Percentiles rank a stretch among this genome's conserved stretches.
phyloP scores from a whole-genome alignment of 2,113 vertebrate genomes.

The Phyllostomus discolor region DNA sequence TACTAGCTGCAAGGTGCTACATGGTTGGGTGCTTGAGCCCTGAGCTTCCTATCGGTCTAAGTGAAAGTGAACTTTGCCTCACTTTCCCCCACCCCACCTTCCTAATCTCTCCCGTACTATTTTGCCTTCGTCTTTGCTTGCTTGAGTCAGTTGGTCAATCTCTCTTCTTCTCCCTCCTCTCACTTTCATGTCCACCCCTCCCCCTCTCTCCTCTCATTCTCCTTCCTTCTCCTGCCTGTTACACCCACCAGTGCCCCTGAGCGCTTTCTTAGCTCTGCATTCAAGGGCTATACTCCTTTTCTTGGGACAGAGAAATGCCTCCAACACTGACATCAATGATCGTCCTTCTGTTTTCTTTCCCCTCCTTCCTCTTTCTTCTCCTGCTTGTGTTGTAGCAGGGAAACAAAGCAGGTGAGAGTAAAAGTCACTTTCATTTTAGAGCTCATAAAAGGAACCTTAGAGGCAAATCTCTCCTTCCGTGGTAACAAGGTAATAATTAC shows the following conservation, averaged over 20 bases:
- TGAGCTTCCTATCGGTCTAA: neutral
- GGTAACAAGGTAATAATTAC: conserved; percentile 59
- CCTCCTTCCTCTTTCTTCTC: neutral
- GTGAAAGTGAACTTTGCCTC: neutral
- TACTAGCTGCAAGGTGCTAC: neutral
- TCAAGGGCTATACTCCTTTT: neutral
- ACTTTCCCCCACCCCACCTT: no score
- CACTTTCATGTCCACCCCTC: neutral
- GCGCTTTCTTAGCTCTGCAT: neutral
- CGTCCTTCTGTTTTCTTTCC: neutral
- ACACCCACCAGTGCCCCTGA: neutral
- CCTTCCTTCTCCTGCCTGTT: neutral
- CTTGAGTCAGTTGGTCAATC: neutral
- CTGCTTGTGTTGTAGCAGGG: neutral
- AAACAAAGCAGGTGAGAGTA: neutral
- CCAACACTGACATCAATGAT: neutral
- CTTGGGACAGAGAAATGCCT: neutral
- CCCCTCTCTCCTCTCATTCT: neutral
- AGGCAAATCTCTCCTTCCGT: conserved; percentile 51
- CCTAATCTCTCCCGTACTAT: no score
- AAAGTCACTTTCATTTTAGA: conserved; percentile 43
- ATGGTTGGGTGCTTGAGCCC: neutral
- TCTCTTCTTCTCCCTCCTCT: no score
- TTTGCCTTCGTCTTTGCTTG: neutral
- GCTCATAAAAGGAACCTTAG: conserved; percentile 42